phyloP scores from a whole-genome alignment of 2,797 vertebrate genomes.

The Pipistrellus nathusii region DNA sequence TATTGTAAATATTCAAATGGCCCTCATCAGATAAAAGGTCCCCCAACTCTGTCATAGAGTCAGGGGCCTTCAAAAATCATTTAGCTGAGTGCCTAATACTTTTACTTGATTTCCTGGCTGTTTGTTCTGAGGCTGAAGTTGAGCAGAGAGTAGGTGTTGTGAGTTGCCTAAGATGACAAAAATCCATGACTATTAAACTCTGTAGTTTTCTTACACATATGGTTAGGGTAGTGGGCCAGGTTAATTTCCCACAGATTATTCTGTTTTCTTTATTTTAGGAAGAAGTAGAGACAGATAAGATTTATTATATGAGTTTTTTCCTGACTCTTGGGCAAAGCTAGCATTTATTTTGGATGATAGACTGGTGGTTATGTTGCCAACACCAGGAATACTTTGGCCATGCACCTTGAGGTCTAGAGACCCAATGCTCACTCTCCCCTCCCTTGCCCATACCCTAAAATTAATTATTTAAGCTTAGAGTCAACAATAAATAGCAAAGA shows the following conservation, averaged over 20 bases:
- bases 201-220: neutral
- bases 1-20: too few relatives aligned
- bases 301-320: constrained; percentile 2
- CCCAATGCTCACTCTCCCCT: neutral
- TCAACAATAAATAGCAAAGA: neutral
- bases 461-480: constrained; percentile 12
- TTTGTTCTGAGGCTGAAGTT: constrained; percentile 21
- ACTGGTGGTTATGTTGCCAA: neutral
- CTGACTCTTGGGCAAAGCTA: constrained; percentile 32
- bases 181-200: neutral
- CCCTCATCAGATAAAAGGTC: too few relatives aligned
- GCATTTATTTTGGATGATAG: constrained; percentile 15
- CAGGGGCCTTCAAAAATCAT: neutral
- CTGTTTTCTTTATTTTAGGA: constrained; percentile 31
- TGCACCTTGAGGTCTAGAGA: neutral
- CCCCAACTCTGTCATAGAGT: neutral
- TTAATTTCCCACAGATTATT: constrained; percentile 1
- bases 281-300: neutral
- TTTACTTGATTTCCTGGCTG: neutral
- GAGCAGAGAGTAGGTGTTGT: neutral
- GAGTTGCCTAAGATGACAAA: neutral
- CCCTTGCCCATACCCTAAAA: neutral
- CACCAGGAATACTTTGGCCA: neutral
- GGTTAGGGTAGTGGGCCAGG: neutral
- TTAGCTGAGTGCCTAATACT: neutral